phyloP scores from a whole-genome alignment of 2,888 invertebrate genomes.

The Deilephila elpenor region DNA sequence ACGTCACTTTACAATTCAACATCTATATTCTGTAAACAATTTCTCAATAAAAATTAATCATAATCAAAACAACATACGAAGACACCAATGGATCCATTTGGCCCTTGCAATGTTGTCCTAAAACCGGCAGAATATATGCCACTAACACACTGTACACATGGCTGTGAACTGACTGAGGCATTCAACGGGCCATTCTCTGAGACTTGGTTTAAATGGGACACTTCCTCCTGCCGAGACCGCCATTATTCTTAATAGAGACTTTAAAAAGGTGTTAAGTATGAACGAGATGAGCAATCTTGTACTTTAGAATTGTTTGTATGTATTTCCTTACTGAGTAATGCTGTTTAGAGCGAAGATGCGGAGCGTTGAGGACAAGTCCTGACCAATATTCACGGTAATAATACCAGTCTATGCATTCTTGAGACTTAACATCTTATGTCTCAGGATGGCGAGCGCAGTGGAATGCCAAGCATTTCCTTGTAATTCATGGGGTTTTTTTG shows the following conservation, averaged over 20 bases:
- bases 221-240: conserved; percentile 25
- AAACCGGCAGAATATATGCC: background rate
- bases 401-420: too few species aligned
- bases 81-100: background rate
- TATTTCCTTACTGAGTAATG: background rate
- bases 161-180: conserved; percentile 41
- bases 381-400: too few species aligned
- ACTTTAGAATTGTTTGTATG: background rate
- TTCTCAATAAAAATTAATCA: background rate
- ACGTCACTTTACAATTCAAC: too few species aligned
- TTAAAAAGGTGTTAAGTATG: conserved; percentile 23
- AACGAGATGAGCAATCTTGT: background rate
- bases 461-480: too few species aligned
- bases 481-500: too few species aligned
- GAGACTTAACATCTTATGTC: too few species aligned
- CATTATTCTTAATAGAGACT: conserved; percentile 29
- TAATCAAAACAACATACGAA: background rate
- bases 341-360: background rate
- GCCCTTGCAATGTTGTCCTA: background rate
- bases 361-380: background rate
- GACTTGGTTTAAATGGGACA: conserved; percentile 35
- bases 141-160: conserved; percentile 26
- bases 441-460: too few species aligned
- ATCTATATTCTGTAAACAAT: too few species aligned
- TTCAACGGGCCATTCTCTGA: conserved; percentile 36